Evolutionary conservation across 2,113 vertebrate genomes (phyloP), one percentile per base, ranked within the genome.

Genomic region (Hoplias malabaricus): DNA sequence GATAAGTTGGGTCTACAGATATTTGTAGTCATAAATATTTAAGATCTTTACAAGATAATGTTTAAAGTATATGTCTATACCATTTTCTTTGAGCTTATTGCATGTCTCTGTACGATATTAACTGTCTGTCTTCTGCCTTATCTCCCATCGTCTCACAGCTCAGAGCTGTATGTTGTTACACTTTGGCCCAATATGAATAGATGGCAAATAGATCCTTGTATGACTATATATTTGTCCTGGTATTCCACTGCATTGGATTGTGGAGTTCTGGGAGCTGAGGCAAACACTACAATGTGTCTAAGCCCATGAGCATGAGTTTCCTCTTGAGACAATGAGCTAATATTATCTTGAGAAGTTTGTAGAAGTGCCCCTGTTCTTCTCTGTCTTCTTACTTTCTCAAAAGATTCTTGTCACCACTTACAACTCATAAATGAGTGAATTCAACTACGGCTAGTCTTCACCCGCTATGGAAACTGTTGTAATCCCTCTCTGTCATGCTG

Each of bases 171-270:
- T 53, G 31, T 31, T 23, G 0, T 9, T 25, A 43, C 12, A 5
- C n/a, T n/a, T 43, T 7, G 21, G 16, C 2, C 0, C 38, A 36
- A 61, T 73, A 27, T 43, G 14, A 62, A 31, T 27, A 46, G 74
- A 76, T 46, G 40, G 61, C 40, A 75, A 38, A 67, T 43, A 68
- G 25, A 67, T 43, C 57, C 67, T 16, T 56, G 43, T 68, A 43
- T 68, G 48, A 43, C 36, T 42, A 36, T 67, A 56, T 76, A 33
- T 76, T 56, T 67, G 40, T 76, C 34, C 34, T 68, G n/a, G 25
- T 23, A 54, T 34, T 42, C 23, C 3, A 38, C 36, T 68, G 48
- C 34, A 50, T 40, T 57, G 63, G 25, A 16, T 56, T n/a, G 16
- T 66, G 73, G 25, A 53, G 65, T 40, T 61, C n/a, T 29, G 46